Evolutionary conservation across 2,888 invertebrate genomes (phyloP).

Genomic region (Lobophora halterata): DNA sequence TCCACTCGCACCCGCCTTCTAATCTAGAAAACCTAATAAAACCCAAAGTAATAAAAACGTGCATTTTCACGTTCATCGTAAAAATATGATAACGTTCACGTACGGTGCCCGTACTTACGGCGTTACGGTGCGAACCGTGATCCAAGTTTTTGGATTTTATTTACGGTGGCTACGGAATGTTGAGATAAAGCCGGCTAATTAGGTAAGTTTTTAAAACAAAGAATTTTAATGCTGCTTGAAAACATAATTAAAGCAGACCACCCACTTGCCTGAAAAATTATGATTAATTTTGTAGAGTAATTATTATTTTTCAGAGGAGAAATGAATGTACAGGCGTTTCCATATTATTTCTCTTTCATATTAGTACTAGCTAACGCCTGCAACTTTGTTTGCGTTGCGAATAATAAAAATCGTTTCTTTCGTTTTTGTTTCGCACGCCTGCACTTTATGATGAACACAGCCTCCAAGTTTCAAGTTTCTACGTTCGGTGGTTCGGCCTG

Average conservation of each 20-base stretch:
- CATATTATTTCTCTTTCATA: too few species aligned
- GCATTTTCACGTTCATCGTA: conserved; percentile 75
- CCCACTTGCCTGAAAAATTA: conserved; percentile 24
- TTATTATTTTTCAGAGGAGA: too few species aligned
- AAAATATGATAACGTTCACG: conserved; percentile 79
- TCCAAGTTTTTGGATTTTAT: conserved; percentile 32
- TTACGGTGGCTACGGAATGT: conserved; percentile 27
- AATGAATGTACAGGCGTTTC: too few species aligned
- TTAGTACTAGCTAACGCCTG: too few species aligned
- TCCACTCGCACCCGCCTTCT: conserved; percentile 40
- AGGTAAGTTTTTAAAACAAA: conserved; percentile 42
- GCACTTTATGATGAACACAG: too few species aligned
- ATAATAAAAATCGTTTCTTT: too few species aligned
- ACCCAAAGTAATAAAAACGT: conserved; percentile 68
- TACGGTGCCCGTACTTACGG: conserved; percentile 37
- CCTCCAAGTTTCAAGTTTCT: too few species aligned
- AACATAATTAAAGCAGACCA: conserved; percentile 37
- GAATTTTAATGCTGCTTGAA: conserved; percentile 41
- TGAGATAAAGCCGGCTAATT: conserved; percentile 43
- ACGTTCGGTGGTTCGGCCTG: too few species aligned
- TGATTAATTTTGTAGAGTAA: neutral
- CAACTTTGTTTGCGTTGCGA: too few species aligned
- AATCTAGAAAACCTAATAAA: conserved; percentile 77
- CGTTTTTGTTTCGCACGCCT: too few species aligned
- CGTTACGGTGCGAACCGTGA: conserved; percentile 23